Evolutionary conservation across 2,888 invertebrate genomes (phyloP).

Genomic region (Mongoloraphidia duomilia): DNA sequence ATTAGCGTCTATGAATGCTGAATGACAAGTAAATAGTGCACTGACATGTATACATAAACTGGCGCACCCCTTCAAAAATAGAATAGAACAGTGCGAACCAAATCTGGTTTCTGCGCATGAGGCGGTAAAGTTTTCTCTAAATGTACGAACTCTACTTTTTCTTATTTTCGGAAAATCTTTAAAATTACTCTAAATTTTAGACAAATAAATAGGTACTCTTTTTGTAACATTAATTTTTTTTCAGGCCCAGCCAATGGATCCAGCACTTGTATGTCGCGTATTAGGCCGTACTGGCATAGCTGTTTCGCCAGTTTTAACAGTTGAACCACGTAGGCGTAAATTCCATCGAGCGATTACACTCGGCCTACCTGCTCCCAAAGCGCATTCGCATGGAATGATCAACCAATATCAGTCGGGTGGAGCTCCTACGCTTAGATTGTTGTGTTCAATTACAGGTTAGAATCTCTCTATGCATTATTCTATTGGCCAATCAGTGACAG

Average conservation of each 20-base stretch:
- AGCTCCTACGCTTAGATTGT: constrained; percentile 73
- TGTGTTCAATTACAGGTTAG: constrained; percentile 87
- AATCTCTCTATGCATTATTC: not conserved
- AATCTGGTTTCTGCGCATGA: too few species aligned
- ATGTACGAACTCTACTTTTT: too few species aligned
- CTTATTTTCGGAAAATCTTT: too few species aligned
- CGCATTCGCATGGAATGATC: constrained; percentile 53
- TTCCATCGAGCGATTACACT: constrained; percentile 98
- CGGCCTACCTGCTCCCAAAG: constrained; percentile 77
- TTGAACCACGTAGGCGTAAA: constrained; percentile 92
- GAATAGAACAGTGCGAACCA: too few species aligned
- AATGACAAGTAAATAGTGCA: too few species aligned
- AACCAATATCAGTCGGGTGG: constrained; percentile 61
- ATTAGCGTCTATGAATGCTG: too few species aligned
- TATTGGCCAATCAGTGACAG: not conserved
- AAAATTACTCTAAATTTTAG: too few species aligned
- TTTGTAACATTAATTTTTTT: constrained; percentile 17
- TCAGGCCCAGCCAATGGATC: constrained; percentile 82
- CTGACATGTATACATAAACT: too few species aligned
- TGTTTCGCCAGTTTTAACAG: constrained; percentile 94
- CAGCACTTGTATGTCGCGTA: constrained; percentile 70
- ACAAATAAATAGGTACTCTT: not conserved
- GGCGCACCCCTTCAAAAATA: too few species aligned
- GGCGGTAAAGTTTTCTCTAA: too few species aligned
- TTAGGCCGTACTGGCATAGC: constrained; percentile 85